phyloP scores from a whole-genome alignment of 1,140 invertebrate species.

The Dryas iulia region DNA sequence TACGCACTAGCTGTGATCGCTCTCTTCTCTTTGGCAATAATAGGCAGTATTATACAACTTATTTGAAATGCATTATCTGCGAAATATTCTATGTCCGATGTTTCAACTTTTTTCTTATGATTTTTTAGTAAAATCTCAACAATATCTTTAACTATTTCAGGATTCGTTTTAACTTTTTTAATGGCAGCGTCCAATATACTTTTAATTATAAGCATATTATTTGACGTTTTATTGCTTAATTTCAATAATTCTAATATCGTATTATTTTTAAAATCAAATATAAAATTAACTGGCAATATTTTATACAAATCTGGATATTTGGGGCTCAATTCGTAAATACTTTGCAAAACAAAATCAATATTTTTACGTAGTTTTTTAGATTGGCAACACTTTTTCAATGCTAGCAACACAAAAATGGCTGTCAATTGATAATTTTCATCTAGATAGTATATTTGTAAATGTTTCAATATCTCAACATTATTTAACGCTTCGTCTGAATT shows the following conservation, averaged over 20 bases:
- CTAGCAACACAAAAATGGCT: conserved; percentile 57
- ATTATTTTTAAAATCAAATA: conserved; percentile 60
- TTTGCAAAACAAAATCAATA: conserved; percentile 52
- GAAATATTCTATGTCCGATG: conserved; percentile 52
- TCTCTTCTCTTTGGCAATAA: conserved; percentile 66
- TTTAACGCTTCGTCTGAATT: conserved; percentile 41
- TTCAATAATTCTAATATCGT: conserved; percentile 52
- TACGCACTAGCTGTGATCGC: conserved; percentile 57
- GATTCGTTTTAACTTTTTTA: conserved; percentile 65
- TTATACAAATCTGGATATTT: conserved; percentile 65
- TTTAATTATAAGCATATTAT: conserved; percentile 53
- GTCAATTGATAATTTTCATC: conserved; percentile 63
- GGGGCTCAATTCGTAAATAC: conserved; percentile 59
- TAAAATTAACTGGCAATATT: conserved; percentile 54
- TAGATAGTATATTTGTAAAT: conserved; percentile 58
- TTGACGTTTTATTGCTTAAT: conserved; percentile 56
- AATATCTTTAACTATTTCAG: conserved; percentile 54
- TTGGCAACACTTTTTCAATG: conserved; percentile 54
- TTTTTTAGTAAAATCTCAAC: conserved; percentile 58
- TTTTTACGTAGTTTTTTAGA: conserved; percentile 52
- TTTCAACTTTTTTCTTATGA: conserved; percentile 43
- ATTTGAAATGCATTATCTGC: conserved; percentile 63
- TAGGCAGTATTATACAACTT: conserved; percentile 59
- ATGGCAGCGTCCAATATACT: conserved; percentile 58
- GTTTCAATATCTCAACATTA: conserved; percentile 50